Base-by-base conservation (phyloP, 2,797 vertebrate genomes). In the Xyrichtys novacula region DNA sequence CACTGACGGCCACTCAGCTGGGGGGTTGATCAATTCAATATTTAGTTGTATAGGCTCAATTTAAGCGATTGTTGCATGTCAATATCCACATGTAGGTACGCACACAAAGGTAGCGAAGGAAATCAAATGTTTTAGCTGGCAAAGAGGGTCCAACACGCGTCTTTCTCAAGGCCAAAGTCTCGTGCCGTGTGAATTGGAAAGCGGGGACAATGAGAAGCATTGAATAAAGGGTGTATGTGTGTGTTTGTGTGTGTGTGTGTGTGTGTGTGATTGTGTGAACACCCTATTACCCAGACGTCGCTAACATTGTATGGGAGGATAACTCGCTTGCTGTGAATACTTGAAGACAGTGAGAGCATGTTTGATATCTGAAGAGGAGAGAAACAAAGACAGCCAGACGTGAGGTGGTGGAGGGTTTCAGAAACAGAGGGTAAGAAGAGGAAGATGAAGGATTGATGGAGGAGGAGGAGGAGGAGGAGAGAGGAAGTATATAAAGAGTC, bases 401-500 rank as follows among this genome's bases (percentile, higher is more conserved):
- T 2, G 32, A 54, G 58, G 62, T 65, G 66, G 74, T 42, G 42
- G 64, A 73, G 62, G 80, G 56, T 65, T 49, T 6, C 40, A 62
- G 61, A 64, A 31, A 63, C 29, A 68, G 64, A 76, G 71, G 80
- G 48, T 49, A 62, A 73, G 49, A 36, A n/a, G 36, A 60, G 46
- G 50, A 55, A 11, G 68, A 42, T 4, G 49, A 29, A 23, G 6
- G 6, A 15, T 44, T 42, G 47, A 5, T 26, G 25, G 26, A 16
- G 5, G 19, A 44, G 20, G 43, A 23, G 64, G 48, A 67, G 68
- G 65, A 43, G 16, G 5, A 15, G 34, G 42, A 61, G 54, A 25
- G 47, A 61, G 42, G 26, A 66, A 38, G 88, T 78, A 85, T 81
- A 94, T 92, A 95, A 96, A 95, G 92, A 93, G 88, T 72, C 85